Evolutionary conservation across 2,888 invertebrate genomes (phyloP).

Genomic region (Acholoe squamosa): DNA sequence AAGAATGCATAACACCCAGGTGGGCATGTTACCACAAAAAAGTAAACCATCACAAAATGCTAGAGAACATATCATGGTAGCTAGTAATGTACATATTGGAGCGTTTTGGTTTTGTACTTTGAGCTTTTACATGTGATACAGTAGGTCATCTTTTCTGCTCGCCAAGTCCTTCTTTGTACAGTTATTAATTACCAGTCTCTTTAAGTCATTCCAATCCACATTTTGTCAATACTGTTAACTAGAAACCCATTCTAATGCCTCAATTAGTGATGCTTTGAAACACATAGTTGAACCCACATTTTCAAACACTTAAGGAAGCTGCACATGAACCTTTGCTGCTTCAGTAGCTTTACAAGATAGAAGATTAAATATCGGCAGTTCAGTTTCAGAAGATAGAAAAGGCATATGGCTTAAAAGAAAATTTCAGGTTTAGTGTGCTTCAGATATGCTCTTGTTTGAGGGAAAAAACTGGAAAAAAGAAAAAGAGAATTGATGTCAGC

Average conservation of each 20-base stretch:
- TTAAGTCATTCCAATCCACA: background rate
- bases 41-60: background rate
- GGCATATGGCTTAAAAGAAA: too few species aligned
- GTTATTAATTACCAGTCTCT: background rate
- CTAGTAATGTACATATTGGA: background rate
- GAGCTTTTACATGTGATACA: background rate
- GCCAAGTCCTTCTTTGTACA: background rate
- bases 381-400: too few species aligned
- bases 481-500: too few species aligned
- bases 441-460: too few species aligned
- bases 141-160: background rate
- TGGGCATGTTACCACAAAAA: background rate
- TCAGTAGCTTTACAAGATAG: too few species aligned
- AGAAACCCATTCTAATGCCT: background rate
- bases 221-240: background rate
- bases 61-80: constrained; percentile 23
- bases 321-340: background rate
- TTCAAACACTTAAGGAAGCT: too few species aligned
- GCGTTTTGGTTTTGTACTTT: background rate
- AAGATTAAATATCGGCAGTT: background rate
- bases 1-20: too few species aligned
- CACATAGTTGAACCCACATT: too few species aligned
- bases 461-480: too few species aligned
- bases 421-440: too few species aligned
- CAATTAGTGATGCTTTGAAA: background rate